Evolutionary conservation across 2,113 vertebrate genomes (phyloP), one percentile per base, ranked within the genome.

Genomic region (Pelodiscus sinensis): DNA sequence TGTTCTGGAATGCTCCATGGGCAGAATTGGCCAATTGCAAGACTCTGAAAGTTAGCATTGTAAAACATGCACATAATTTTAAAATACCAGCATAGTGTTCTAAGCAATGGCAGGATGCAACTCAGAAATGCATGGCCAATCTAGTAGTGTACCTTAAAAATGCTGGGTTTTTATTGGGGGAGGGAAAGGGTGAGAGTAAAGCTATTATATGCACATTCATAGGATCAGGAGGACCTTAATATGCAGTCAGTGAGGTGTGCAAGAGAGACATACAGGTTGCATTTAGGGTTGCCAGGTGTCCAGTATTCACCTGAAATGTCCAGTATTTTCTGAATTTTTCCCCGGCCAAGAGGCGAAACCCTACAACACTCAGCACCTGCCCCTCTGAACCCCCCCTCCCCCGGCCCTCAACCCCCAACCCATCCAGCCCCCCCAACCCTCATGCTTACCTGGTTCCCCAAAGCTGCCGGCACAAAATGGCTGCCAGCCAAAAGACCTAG

Each of bases 181-280:
- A 8, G 15, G 44, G 44, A 44, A 44, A 44, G 44, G 10, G 52
- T 8, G 52, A 5, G 35, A 38, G 21, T 44, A 25, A 5, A 83
- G 2, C 15, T 25, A 24, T 14, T 51, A 54, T 3, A 68, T 58
- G 6, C 5, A 57, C 2, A 2, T 3, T 8, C 81, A 65, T 0
- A 6, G 19, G 9, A 89, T 31, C 15, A 68, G 73, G 50, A 68
- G 73, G 50, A 77, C 4, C 13, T 50, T 21, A 77, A n/a, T 29
- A 19, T 27, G 4, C 24, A 79, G 58, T 13, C 11, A n/a, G 24
- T 57, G 79, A 86, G 15, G n/a, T 58, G 27, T 29, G 52, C 19
- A 54, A 44, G 31, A 31, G 62, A 75, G 65, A 71, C 18, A 71
- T 38, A 44, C 10, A 3, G 38, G 19, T 38, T 73, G 71, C 35